Percentiles rank a stretch among this genome's conserved stretches.
Conservation (phyloP, 2,797 vertebrate genomes). For the Mormyrops boulengeri region DNA sequence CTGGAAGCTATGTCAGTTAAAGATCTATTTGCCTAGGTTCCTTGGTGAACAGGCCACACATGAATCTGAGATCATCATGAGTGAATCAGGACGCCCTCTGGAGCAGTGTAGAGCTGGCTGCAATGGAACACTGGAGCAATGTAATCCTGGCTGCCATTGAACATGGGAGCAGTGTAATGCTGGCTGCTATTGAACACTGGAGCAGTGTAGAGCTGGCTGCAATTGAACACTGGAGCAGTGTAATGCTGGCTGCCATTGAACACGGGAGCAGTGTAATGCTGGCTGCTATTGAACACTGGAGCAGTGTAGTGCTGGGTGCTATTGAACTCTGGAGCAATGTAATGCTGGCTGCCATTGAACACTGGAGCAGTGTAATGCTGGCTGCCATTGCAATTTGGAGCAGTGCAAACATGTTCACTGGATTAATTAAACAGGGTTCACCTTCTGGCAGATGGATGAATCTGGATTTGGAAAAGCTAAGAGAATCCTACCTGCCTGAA, state of each 20-base stretch:
- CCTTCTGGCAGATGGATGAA: not conserved
- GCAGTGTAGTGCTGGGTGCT: too few relatives aligned
- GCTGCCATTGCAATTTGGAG: not conserved
- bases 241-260: too few relatives aligned
- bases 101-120: not conserved
- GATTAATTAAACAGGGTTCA: not conserved
- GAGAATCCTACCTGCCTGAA: not conserved
- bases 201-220: too few relatives aligned
- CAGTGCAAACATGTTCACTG: not conserved
- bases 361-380: not conserved
- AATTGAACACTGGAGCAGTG: too few relatives aligned
- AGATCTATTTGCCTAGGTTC: not conserved
- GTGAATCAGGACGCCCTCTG: not conserved
- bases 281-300: too few relatives aligned
- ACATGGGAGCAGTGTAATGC: not conserved
- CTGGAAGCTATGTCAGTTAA: not conserved
- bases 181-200: too few relatives aligned
- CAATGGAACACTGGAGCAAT: not conserved
- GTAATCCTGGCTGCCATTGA: not conserved
- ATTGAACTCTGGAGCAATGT: too few relatives aligned
- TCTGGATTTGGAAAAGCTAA: not conserved
- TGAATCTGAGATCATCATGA: not conserved
- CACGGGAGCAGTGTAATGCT: too few relatives aligned
- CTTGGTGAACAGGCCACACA: not conserved
- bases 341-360: too few relatives aligned